Base-by-base conservation (phyloP, 1,140 invertebrate genomes). In the Neotoxoptera formosana region DNA sequence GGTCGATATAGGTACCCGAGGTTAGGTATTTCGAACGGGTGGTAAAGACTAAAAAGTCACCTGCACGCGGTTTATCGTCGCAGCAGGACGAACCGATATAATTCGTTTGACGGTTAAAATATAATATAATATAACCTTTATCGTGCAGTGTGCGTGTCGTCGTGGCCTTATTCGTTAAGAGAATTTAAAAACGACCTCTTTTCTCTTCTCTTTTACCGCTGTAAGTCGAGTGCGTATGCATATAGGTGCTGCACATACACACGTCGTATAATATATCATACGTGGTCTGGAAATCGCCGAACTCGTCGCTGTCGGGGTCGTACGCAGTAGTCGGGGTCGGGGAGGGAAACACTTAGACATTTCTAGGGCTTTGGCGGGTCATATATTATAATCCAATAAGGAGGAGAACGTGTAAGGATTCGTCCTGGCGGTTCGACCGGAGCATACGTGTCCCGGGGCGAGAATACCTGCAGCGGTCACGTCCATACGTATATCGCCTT, bases 321-420 rank as follows among this genome's bases (percentile, higher is more conserved):
- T 25, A 17, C 30, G 17, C 11, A 17, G 21, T 84, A 30, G 47
- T 87, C n/a, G 88, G n/a, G n/a, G n/a, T n/a, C n/a, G n/a, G n/a
- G n/a, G 41, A 41, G 88, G 34, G 23, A n/a, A 56, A 53, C 87
- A 56, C 84, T 88, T n/a, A 20, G 86, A n/a, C 88, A 90, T 36
- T 90, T 53, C 88, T 90, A 53, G 34, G 88, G 88, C 88, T 90
- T 90, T 41, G 34, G 7, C 25, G 7, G 88, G 34, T 30, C 34
- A 11, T 56, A 56, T 53, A 36, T 53, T 89, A 89, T 90, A 90
- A 90, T 90, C 88, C 51, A 90, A 90, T 90, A 90, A 90, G 34
- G 41, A 88, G 47, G n/a, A 88, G 14, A 90, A 56, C 51, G 47
- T 90, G 34, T 90, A 90, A 90, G 88, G 88, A 56, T 90, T 90